Conservation (phyloP, 2,797 vertebrate species). For the Liparis tanakae region DNA sequence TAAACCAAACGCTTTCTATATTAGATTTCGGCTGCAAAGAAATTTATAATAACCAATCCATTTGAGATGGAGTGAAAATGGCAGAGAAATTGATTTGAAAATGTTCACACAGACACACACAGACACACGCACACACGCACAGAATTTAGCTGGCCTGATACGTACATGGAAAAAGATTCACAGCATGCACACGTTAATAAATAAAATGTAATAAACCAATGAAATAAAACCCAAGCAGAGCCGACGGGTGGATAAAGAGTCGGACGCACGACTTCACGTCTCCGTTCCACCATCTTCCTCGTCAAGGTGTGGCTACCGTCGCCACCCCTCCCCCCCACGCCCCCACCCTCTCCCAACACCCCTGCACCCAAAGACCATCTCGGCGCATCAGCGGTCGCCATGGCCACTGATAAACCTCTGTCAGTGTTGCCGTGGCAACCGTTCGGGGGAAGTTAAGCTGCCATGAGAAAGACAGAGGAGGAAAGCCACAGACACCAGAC, state of each 20-base stretch:
- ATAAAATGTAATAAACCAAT: background rate
- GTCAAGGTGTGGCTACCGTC: slow-evolving; percentile 42
- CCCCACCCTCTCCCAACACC: slow-evolving; percentile 1
- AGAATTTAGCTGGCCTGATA: slow-evolving; percentile 15
- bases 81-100: slow-evolving; percentile 69
- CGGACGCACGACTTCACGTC: background rate
- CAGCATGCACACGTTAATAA: background rate
- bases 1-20: slow-evolving; percentile 76
- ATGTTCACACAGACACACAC: slow-evolving; percentile 38
- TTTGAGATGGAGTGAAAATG: slow-evolving; percentile 43
- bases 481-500: slow-evolving; percentile 60
- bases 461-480: slow-evolving; percentile 66
- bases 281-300: slow-evolving; percentile 1
- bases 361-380: slow-evolving; percentile 58
- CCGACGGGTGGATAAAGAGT: slow-evolving; percentile 1
- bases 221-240: slow-evolving; percentile 18
- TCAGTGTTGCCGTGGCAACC: slow-evolving; percentile 80
- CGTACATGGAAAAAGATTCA: slow-evolving; percentile 28
- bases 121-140: slow-evolving; percentile 24
- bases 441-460: slow-evolving; percentile 74
- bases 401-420: slow-evolving; percentile 77
- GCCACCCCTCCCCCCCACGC: background rate
- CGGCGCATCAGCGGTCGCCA: slow-evolving; percentile 70
- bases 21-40: slow-evolving; percentile 58
- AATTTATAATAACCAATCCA: slow-evolving; percentile 42